Percentiles rank a stretch among this genome's conserved stretches.
phyloP scores from a whole-genome alignment of 1,140 invertebrate species.

The Ceratoteleas bidentatus region DNA sequence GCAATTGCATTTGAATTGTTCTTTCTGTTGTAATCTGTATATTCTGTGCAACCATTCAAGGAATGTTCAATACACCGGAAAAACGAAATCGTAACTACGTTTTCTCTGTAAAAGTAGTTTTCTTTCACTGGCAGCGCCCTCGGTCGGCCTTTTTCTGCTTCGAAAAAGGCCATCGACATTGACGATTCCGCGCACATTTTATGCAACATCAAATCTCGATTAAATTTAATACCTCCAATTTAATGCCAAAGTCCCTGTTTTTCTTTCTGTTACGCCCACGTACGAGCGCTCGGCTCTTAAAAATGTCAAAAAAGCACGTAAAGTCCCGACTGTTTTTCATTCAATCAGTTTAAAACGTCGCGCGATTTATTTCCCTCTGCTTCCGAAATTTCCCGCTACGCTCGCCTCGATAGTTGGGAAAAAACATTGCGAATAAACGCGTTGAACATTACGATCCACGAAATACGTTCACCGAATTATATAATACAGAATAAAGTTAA shows the following conservation, averaged over 20 bases:
- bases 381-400: no score
- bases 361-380: no score
- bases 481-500: no score
- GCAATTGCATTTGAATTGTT: slow-evolving; percentile 50
- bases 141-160: slow-evolving; percentile 14
- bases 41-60: slow-evolving; percentile 44
- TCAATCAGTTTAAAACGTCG: no score
- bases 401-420: no score
- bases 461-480: no score
- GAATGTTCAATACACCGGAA: no score
- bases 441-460: no score
- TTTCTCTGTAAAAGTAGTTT: slow-evolving; percentile 44
- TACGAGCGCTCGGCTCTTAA: not conserved
- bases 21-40: slow-evolving; percentile 44
- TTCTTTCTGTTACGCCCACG: not conserved
- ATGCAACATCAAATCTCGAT: slow-evolving; percentile 37
- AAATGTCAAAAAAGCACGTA: not conserved
- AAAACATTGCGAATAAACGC: no score
- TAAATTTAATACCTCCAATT: slow-evolving; percentile 32
- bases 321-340: no score
- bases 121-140: slow-evolving; percentile 24
- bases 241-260: slow-evolving; percentile 1
- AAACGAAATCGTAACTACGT: slow-evolving; percentile 37
- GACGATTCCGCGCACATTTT: slow-evolving; percentile 23
- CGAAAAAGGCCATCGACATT: slow-evolving; percentile 3